A percentile compares a stretch with the other conserved stretches of the same genome.
phyloP scores from a whole-genome alignment of 1,140 invertebrate species.

The Orchesella cincta region DNA sequence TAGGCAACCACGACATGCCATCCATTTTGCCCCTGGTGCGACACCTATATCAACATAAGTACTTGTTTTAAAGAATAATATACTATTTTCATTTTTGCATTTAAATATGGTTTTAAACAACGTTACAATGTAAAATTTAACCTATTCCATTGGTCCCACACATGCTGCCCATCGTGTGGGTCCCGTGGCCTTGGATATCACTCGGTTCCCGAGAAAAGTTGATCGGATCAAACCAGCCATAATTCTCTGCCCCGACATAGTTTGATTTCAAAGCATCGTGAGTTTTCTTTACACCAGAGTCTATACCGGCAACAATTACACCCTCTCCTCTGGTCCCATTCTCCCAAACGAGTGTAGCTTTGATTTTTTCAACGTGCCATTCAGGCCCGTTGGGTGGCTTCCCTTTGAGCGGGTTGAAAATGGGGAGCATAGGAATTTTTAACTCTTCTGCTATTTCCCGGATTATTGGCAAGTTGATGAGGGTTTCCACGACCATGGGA shows the following conservation, averaged over 20 bases:
- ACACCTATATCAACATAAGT: too few relatives aligned
- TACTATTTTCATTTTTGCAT: too few relatives aligned
- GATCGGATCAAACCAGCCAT: constrained; percentile 35
- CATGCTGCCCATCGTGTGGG: constrained; percentile 34
- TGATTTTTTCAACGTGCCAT: constrained; percentile 40
- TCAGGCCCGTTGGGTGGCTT: not conserved
- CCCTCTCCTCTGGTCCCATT: constrained; percentile 29
- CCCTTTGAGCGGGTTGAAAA: not conserved
- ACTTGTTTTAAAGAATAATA: too few relatives aligned
- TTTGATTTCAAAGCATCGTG: constrained; percentile 35
- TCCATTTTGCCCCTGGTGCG: constrained; percentile 37
- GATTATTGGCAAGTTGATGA: not conserved
- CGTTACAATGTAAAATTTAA: too few relatives aligned
- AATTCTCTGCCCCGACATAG: not conserved
- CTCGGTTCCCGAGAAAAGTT: not conserved
- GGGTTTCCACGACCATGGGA: not conserved
- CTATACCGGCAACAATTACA: constrained; percentile 35
- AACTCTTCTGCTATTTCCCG: constrained; percentile 17
- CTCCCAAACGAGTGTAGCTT: constrained; percentile 36
- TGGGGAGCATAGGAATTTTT: not conserved
- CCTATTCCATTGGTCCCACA: constrained; percentile 6
- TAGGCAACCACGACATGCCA: constrained; percentile 23
- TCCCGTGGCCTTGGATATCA: constrained; percentile 41
- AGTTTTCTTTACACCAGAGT: constrained; percentile 34
- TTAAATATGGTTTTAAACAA: too few relatives aligned